These are phyloP conservation scores for Mimas tiliae DNA, from an alignment of 2,888 invertebrate species.

Conservation along the genomic window DNA sequence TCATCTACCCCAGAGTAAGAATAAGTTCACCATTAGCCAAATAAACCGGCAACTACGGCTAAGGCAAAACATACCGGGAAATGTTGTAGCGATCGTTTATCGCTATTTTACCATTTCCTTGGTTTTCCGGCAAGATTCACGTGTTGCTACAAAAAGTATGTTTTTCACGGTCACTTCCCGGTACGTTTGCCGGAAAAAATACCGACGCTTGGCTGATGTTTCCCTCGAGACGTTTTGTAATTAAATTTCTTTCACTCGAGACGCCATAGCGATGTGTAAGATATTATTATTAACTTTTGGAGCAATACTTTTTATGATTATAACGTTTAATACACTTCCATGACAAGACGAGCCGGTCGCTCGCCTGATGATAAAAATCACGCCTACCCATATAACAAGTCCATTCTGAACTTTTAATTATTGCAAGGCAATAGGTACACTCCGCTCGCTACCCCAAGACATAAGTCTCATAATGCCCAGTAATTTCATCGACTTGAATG, in stretches of 20 bases:
- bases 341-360: too few species aligned
- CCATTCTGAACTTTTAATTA: too few species aligned
- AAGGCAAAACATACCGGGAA: not conserved
- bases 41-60: not conserved
- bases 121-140: not conserved
- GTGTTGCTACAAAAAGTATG: not conserved
- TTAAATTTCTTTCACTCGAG: constrained; percentile 13
- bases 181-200: not conserved
- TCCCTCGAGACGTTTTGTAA: not conserved
- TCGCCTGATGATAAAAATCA: too few species aligned
- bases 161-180: not conserved
- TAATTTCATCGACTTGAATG: too few species aligned
- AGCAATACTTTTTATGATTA: not conserved
- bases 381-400: too few species aligned
- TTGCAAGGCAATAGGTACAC: too few species aligned
- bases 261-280: not conserved
- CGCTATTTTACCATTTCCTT: not conserved
- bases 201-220: not conserved
- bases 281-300: constrained; percentile 5
- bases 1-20: not conserved
- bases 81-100: not conserved
- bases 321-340: not conserved
- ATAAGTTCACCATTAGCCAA: not conserved
- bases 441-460: too few species aligned
- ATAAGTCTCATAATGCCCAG: too few species aligned